These are phyloP conservation scores for Antheraea mylitta DNA, from an alignment of 1,140 invertebrate genomes.

Conservation along the genomic window DNA sequence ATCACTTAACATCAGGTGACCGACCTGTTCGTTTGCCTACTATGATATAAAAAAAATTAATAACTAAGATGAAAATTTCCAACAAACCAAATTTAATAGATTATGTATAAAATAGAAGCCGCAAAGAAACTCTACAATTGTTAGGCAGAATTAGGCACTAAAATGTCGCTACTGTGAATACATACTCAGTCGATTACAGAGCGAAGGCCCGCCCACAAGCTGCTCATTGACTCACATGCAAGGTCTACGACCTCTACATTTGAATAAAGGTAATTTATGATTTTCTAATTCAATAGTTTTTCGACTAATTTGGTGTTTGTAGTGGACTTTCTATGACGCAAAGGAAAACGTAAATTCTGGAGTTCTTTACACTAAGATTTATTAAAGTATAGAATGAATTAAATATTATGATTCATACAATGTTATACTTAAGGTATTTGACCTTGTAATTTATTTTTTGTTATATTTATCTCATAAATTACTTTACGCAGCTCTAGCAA, in stretches of 20 bases:
- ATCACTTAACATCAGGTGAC: too few species aligned
- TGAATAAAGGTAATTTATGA: conserved; percentile 1
- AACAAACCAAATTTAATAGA: neutral
- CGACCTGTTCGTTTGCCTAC: too few species aligned
- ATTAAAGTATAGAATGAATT: neutral
- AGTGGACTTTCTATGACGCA: neutral
- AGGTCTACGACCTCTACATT: neutral
- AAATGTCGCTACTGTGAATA: neutral
- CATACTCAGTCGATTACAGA: neutral
- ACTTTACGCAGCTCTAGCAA: too few species aligned
- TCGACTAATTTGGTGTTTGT: neutral
- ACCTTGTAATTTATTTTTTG: too few species aligned
- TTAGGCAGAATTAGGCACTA: neutral
- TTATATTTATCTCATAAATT: too few species aligned
- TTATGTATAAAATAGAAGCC: neutral
- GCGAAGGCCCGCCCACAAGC: neutral
- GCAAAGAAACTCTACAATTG: neutral
- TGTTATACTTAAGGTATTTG: too few species aligned
- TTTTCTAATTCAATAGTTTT: neutral
- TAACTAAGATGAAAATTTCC: neutral
- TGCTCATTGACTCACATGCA: neutral
- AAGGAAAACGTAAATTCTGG: neutral
- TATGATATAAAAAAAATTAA: too few species aligned
- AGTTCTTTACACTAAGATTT: neutral
- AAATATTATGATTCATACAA: too few species aligned